A percentile compares a stretch with the other conserved stretches of the same genome.
These are phyloP conservation scores for Ctenopoma multispine DNA, from an alignment of 2,797 vertebrate genomes.

Conservation along the genomic window DNA sequence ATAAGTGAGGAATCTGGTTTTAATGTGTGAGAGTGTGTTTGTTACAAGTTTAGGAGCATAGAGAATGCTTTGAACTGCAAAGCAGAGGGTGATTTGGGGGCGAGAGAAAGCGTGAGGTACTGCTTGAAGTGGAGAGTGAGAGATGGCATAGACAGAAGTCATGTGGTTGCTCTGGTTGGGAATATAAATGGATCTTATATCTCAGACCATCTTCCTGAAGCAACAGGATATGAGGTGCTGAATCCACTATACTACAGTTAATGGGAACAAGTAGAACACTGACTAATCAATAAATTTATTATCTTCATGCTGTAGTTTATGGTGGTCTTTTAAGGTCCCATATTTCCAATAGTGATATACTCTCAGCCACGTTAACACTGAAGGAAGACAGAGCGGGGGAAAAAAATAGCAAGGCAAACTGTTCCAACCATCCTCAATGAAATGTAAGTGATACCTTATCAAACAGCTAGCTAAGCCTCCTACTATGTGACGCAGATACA, in stretches of 20 bases:
- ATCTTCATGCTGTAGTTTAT: conserved; percentile 66
- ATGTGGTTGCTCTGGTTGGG: conserved; percentile 39
- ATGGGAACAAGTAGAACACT: conserved; percentile 51
- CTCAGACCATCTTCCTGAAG: conserved; percentile 42
- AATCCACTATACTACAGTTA: conserved; percentile 61
- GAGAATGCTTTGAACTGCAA: conserved; percentile 65
- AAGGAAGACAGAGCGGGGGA: conserved; percentile 26
- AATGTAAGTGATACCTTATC: conserved; percentile 51
- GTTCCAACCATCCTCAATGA: conserved; percentile 23
- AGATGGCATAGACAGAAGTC: conserved; percentile 37
- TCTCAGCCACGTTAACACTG: conserved; percentile 13
- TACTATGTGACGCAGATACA: conserved; percentile 34
- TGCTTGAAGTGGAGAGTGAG: conserved; percentile 39
- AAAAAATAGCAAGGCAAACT: conserved; percentile 24
- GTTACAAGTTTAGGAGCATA: conserved; percentile 55
- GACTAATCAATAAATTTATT: conserved; percentile 80
- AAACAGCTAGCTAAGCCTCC: conserved; percentile 30
- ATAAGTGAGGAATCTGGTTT: conserved; percentile 34
- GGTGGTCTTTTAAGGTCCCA: conserved; percentile 58
- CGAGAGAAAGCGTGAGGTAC: conserved; percentile 23
- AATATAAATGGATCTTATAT: conserved; percentile 72
- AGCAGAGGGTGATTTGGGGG: conserved; percentile 17
- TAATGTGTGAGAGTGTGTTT: conserved; percentile 52
- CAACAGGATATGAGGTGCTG: conserved; percentile 52
- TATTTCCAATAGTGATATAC: conserved; percentile 46